Evolutionary conservation across 1,140 invertebrate genomes (phyloP), one percentile per base, ranked within the genome.

Genomic region (Tetramorium alpestre): DNA sequence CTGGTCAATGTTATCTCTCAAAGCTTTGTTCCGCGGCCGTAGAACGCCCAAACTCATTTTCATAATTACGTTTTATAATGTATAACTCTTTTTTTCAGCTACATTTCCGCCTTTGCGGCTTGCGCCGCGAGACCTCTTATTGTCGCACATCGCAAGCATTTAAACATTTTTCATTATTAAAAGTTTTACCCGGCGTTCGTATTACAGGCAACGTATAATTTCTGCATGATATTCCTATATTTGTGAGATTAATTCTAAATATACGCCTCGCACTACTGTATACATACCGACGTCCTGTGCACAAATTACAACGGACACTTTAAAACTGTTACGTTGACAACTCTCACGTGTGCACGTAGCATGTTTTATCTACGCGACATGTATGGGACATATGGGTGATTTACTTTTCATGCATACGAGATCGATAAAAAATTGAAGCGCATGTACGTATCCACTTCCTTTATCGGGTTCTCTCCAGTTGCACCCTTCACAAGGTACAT

Each of bases 1-100:
- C 88, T 91, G 90, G 90, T 89, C 89, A 91, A 91, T 91, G 90
- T 91, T 91, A 91, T 91, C 87, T 91, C 90, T 91, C 90, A 91
- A 91, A 91, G 89, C 90, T 91, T 91, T 91, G 89, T 91, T 80
- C 84, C 67, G 84, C 75, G 72, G 72, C 28, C 60, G 89, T 82
- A 60, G 78, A 80, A 65, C 87, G 85, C 88, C 89, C 89, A 91
- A 91, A 91, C 89, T 91, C 89, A 91, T 91, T 91, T 91, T 91
- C 90, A 91, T 91, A 91, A 91, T 91, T 90, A 86, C 87, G 70
- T 70, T 67, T 86, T 65, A 84, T 84, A 84, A 91, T 80, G 89
- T 77, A 87, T 81, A 82, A 58, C 54, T 85, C 22, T 85, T 73
- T 49, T 84, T 72, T 54, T 25, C 73, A 69, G 28, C 58, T 76